Percentiles rank a stretch among this genome's conserved stretches.
phyloP scores from a whole-genome alignment of 2,888 invertebrate species.

The Tholera decimalis region DNA sequence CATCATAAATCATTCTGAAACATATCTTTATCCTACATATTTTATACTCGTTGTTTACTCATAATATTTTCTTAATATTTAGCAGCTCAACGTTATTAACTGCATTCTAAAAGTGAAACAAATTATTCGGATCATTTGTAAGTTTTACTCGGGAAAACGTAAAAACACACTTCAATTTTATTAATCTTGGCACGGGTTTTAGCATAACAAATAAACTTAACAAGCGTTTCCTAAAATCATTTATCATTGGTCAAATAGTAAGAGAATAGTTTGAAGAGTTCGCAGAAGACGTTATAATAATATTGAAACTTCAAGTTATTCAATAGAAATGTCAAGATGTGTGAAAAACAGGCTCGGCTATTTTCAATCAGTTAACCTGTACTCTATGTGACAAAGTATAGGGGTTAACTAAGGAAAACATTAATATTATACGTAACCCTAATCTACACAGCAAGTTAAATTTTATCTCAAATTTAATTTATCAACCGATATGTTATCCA shows the following conservation, averaged over 20 bases:
- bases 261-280: constrained; percentile 61
- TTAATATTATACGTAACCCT: neutral
- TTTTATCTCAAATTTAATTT: neutral
- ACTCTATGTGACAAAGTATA: neutral
- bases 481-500: neutral
- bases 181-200: constrained; percentile 78
- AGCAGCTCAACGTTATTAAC: constrained; percentile 33
- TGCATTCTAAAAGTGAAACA: constrained; percentile 56
- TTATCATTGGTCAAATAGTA: constrained; percentile 74
- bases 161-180: constrained; percentile 64
- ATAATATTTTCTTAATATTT: constrained; percentile 32
- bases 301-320: constrained; percentile 29
- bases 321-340: constrained; percentile 27
- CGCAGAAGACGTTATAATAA: constrained; percentile 53
- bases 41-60: constrained; percentile 34
- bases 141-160: constrained; percentile 46
- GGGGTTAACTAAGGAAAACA: constrained; percentile 6
- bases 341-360: constrained; percentile 18
- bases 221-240: constrained; percentile 76
- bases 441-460: neutral
- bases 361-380: neutral
- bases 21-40: constrained; percentile 24
- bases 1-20: constrained; percentile 38
- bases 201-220: constrained; percentile 76
- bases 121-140: constrained; percentile 53